These are phyloP conservation scores for Erithacus rubecula DNA, from an alignment of 2,797 vertebrate genomes.

Conservation along the genomic window DNA sequence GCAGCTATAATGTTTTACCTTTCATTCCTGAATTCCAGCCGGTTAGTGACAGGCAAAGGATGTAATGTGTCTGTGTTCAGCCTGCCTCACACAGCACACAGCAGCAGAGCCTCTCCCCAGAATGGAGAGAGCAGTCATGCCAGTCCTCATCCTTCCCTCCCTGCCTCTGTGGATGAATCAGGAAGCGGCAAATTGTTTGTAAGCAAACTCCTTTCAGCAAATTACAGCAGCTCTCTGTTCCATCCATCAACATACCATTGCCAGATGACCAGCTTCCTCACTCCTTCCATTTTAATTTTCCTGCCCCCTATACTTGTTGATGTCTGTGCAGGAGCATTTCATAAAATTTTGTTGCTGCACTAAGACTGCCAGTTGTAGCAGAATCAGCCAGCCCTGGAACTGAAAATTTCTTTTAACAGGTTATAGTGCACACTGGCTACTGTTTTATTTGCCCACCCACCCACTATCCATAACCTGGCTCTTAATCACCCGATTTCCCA, in stretches of 20 bases:
- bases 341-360: background rate
- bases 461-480: background rate
- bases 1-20: background rate
- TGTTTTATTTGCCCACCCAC: background rate
- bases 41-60: background rate
- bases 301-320: background rate
- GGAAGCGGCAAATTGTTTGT: background rate
- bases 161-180: background rate
- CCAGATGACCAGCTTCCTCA: background rate
- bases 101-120: background rate
- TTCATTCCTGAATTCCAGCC: background rate
- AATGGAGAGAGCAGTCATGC: no score
- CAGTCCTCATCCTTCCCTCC: background rate
- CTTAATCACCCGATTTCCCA: background rate
- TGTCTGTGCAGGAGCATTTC: background rate
- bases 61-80: background rate
- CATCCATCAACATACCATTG: background rate
- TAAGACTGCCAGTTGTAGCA: background rate
- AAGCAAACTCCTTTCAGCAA: background rate
- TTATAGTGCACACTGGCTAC: background rate
- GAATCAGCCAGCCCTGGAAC: background rate
- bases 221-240: background rate
- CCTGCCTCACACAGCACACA: background rate
- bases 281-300: background rate
- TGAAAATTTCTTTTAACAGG: background rate